Evolutionary conservation across 2,888 invertebrate genomes (phyloP).

Genomic region (Drosophila macrothrix): DNA sequence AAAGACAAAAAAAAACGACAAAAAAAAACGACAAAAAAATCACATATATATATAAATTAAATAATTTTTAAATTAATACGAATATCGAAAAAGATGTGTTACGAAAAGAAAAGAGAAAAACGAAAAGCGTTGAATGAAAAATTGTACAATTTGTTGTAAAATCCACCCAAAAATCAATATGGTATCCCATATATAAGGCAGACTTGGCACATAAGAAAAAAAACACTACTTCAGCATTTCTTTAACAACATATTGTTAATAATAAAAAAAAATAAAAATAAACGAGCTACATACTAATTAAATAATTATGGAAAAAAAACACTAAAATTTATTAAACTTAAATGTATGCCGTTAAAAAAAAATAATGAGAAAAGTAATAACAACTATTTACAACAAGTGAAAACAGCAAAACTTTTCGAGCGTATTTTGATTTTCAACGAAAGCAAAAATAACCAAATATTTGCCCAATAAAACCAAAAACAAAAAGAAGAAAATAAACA

Average conservation of each 20-base stretch:
- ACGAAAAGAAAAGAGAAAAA: constrained; percentile 26
- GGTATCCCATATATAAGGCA: constrained; percentile 31
- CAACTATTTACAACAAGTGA: constrained; percentile 58
- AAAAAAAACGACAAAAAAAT: too few species aligned
- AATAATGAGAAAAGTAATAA: not conserved
- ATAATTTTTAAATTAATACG: constrained; percentile 25
- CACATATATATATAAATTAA: not conserved
- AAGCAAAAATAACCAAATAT: constrained; percentile 38
- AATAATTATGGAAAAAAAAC: constrained; percentile 28
- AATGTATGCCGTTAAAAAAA: constrained; percentile 28
- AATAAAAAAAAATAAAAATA: not conserved
- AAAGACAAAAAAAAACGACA: not conserved
- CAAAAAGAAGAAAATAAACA: constrained; percentile 56
- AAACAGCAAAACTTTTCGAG: constrained; percentile 50
- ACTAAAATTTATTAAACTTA: constrained; percentile 23
- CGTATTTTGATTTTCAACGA: constrained; percentile 57
- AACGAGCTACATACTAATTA: constrained; percentile 36
- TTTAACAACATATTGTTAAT: constrained; percentile 50
- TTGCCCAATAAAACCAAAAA: constrained; percentile 33
- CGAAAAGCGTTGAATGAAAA: constrained; percentile 43
- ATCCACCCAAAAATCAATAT: constrained; percentile 57
- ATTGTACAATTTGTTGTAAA: constrained; percentile 67
- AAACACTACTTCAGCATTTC: constrained; percentile 52
- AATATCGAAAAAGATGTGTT: constrained; percentile 41
- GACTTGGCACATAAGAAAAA: constrained; percentile 27